Evolutionary conservation across 2,888 invertebrate species (phyloP).

Genomic region (Ormyrus labotus): DNA sequence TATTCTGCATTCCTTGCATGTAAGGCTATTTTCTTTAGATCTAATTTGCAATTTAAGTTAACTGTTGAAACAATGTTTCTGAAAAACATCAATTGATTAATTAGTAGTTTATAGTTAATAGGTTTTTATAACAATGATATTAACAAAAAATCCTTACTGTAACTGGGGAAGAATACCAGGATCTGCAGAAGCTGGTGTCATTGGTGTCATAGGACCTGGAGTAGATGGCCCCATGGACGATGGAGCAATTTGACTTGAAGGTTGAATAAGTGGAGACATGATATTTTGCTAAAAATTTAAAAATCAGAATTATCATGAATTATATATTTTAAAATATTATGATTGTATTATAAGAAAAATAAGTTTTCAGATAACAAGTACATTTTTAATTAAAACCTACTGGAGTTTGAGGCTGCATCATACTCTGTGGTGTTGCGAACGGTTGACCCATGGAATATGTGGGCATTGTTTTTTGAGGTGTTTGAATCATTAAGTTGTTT

Average conservation of each 20-base stretch:
- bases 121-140: slow-evolving; percentile 12
- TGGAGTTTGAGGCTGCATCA: slow-evolving; percentile 94
- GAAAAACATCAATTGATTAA: slow-evolving; percentile 61
- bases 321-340: background rate
- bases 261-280: slow-evolving; percentile 89
- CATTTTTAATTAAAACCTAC: slow-evolving; percentile 74
- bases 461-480: slow-evolving; percentile 85
- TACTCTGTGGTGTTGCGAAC: slow-evolving; percentile 87
- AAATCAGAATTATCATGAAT: background rate
- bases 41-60: slow-evolving; percentile 94
- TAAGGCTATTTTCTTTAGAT: slow-evolving; percentile 96
- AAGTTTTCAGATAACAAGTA: background rate
- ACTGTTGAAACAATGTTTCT: slow-evolving; percentile 99
- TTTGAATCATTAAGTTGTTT: slow-evolving; percentile 81
- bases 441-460: slow-evolving; percentile 85
- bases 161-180: slow-evolving; percentile 95
- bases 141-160: slow-evolving; percentile 81
- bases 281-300: slow-evolving; percentile 83
- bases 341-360: background rate
- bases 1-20: slow-evolving; percentile 99
- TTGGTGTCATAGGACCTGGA: slow-evolving; percentile 91
- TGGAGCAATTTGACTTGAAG: slow-evolving; percentile 80
- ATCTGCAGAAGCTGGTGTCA: slow-evolving; percentile 93
- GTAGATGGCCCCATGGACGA: slow-evolving; percentile 85
- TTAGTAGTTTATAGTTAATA: background rate